Evolutionary conservation across 1,140 invertebrate species (phyloP), one percentile per base, ranked within the genome.

Genomic region (Tenebrio molitor): DNA sequence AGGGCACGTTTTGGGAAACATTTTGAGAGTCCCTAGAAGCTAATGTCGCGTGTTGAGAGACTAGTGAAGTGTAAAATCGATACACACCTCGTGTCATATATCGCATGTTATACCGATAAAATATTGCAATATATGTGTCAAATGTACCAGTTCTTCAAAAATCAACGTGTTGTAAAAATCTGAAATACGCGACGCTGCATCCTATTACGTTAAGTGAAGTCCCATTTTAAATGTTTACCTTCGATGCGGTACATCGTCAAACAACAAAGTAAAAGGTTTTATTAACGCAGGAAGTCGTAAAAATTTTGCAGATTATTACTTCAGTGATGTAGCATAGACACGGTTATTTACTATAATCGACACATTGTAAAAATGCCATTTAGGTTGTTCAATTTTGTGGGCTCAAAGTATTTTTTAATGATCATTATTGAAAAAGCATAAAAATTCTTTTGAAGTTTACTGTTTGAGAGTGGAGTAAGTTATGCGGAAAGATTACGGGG

Each of bases 51-150:
- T 68, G 65, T 68, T 68, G 65, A 68, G 23, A 44, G 69, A 8
- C 39, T 70, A 19, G 69, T 70, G 25, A 70, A 70, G 46, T 70
- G 50, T 58, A 63, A 70, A 70, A 70, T 70, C 69, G 69, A 70
- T 70, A 70, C 63, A 62, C 69, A 70, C 69, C 29, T 62, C 69
- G 39, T 62, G 34, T 70, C 50, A 63, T 62, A 70, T 70, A 62
- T 70, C 46, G 33, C 36, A 70, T 44, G 46, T 34, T 21, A 63
- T 70, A 42, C 29, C 34, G 29, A 70, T 62, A 70, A 70, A 70
- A 70, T 70, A 70, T 62, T 41, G 66, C 66, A 69, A 68, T 69
- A 69, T 53, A 69, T 69, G 36, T 36, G 64, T 66, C 64, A 66
- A 66, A 66, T 42, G 23, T 66, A 42, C 10, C 64, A 41, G 34